phyloP scores from a whole-genome alignment of 2,797 vertebrate genomes.

The Macropodus opercularis region DNA sequence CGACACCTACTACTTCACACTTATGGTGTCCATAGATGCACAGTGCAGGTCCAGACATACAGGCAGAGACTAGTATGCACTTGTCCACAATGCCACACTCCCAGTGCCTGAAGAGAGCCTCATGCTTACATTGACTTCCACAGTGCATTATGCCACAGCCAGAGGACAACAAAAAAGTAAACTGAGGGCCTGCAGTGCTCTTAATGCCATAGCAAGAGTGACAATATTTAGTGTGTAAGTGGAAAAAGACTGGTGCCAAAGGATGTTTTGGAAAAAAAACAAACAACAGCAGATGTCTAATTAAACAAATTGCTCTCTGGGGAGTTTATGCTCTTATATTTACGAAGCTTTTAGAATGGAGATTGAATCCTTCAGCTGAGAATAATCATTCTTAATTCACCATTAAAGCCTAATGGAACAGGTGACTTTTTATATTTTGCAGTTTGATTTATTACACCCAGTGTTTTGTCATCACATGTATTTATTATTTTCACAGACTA shows the following conservation, averaged over 20 bases:
- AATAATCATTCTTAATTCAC: constrained; percentile 64
- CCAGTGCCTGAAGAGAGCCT: constrained; percentile 78
- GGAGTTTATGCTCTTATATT: constrained; percentile 26
- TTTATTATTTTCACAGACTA: constrained; percentile 26
- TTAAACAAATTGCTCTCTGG: constrained; percentile 28
- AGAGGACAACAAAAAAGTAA: not conserved
- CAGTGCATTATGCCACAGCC: constrained; percentile 19
- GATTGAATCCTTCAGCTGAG: constrained; percentile 29
- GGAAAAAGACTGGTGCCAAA: constrained; percentile 55
- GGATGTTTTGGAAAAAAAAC: constrained; percentile 19
- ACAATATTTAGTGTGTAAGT: not conserved
- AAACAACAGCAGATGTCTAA: constrained; percentile 30
- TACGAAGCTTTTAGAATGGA: constrained; percentile 24
- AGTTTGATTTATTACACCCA: constrained; percentile 34
- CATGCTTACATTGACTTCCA: not conserved
- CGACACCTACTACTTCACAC: constrained; percentile 89
- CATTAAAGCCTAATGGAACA: constrained; percentile 65
- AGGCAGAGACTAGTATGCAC: constrained; percentile 80
- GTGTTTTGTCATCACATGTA: constrained; percentile 34
- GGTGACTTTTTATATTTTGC: constrained; percentile 36
- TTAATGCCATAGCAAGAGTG: constrained; percentile 24
- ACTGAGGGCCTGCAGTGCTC: not conserved
- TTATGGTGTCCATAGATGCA: constrained; percentile 89
- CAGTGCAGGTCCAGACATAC: constrained; percentile 92
- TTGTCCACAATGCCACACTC: constrained; percentile 85